Evolutionary conservation across 2,888 invertebrate genomes (phyloP), one percentile per base, ranked within the genome.

Genomic region (Pammene aurita): DNA sequence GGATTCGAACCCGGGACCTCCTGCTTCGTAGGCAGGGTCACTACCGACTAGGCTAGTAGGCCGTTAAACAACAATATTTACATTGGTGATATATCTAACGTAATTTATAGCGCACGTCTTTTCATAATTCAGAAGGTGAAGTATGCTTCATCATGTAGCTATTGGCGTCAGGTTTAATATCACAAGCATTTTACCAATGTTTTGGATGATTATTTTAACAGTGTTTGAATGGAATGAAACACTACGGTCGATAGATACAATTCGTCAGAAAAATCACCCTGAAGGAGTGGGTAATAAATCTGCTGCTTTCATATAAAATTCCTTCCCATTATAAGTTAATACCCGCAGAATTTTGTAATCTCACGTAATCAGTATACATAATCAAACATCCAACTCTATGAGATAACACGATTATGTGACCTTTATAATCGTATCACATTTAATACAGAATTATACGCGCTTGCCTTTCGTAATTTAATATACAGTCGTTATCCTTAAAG

Each of bases 391-490:
- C 46, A 26, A 38, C 18, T n/a, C 14, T 56, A 50, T 34, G 56
- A 55, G 56, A 74, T 81, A 82, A 87, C 79, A 78, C 70, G 72
- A 78, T 78, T 78, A 81, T 75, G 62, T 88, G 86, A 88, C 85
- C 87, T 87, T 80, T 73, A 75, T 89, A 89, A 89, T 89, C 81
- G 76, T 77, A 83, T 86, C 83, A 85, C 9, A 9, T 38, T 9
- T 9, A 80, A 77, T 75, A 74, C 74, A 74, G 73, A 79, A 80
- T 89, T 88, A 87, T 85, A 26, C 80, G 74, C 78, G 78, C 81
- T 77, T 77, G 78, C 82, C 84, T 82, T 26, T 75, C 74, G 77
- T 88, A 89, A 91, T 88, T 80, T 79, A 86, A 86, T 91, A 85
- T 85, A 83, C 79, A 82, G 38, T 75, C 80, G 74, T 79, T 79